These are phyloP conservation scores for Sitobion miscanthi DNA, from an alignment of 1,140 invertebrate genomes.

Conservation along the genomic window DNA sequence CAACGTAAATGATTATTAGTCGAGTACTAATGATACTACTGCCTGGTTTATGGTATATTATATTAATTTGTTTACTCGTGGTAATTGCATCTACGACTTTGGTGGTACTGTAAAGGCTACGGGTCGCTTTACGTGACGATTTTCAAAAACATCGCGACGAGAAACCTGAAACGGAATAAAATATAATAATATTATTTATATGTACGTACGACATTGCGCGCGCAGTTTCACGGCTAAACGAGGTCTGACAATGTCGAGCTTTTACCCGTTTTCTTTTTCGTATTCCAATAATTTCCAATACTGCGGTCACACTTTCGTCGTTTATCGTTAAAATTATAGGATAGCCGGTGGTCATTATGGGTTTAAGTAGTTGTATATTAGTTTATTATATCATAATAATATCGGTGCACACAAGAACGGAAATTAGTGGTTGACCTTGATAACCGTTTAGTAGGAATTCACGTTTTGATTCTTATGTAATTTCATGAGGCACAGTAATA, in stretches of 20 bases:
- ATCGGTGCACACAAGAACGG: neutral
- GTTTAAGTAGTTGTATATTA: neutral
- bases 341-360: neutral
- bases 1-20: neutral
- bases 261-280: neutral
- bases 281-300: neutral
- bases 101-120: neutral
- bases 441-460: slow-evolving; percentile 11
- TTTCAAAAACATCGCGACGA: neutral
- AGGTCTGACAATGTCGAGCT: neutral
- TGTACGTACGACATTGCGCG: too few species aligned
- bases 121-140: neutral
- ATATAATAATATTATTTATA: neutral
- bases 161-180: neutral
- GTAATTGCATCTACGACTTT: neutral
- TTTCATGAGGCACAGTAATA: neutral
- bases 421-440: slow-evolving; percentile 36
- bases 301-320: neutral
- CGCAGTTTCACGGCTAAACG: neutral
- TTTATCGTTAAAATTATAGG: neutral
- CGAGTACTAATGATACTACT: neutral
- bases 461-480: slow-evolving; percentile 25
- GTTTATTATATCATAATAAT: neutral
- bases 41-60: neutral
- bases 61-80: neutral